Evolutionary conservation across 1,140 invertebrate genomes (phyloP).

Genomic region (Drosophila arawakana): DNA sequence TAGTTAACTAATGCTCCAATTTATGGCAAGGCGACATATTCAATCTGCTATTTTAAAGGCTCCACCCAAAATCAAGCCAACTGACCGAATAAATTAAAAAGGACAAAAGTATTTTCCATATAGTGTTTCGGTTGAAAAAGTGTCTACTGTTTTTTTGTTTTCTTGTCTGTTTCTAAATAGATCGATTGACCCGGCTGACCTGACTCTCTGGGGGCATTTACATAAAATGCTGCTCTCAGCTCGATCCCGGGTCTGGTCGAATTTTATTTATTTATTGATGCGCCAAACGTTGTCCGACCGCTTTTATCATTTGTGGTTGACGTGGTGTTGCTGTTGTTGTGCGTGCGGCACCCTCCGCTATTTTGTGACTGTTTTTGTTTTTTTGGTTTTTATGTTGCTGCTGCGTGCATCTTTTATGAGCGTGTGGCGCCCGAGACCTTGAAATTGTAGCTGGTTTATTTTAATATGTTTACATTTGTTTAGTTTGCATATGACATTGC

Average conservation of each 20-base stretch:
- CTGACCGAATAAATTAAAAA: constrained; percentile 48
- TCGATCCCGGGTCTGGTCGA: constrained; percentile 35
- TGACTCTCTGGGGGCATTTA: constrained; percentile 48
- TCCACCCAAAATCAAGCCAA: constrained; percentile 31
- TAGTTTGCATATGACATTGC: constrained; percentile 83
- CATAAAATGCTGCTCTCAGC: constrained; percentile 59
- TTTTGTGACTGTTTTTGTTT: constrained; percentile 21
- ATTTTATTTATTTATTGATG: constrained; percentile 78
- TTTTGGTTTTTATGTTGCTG: constrained; percentile 68
- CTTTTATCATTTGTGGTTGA: constrained; percentile 59
- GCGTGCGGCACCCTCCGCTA: constrained; percentile 25
- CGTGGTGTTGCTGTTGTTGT: constrained; percentile 35
- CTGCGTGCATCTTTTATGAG: constrained; percentile 80
- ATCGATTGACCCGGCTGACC: constrained; percentile 51
- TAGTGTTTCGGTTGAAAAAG: neutral
- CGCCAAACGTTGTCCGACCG: constrained; percentile 60
- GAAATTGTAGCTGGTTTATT: constrained; percentile 79
- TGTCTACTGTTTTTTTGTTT: neutral
- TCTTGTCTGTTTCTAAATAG: constrained; percentile 40
- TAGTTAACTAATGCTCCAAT: constrained; percentile 72
- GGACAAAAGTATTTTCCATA: constrained; percentile 6
- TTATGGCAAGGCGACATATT: constrained; percentile 63
- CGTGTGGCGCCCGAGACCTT: constrained; percentile 79
- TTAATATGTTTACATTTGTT: constrained; percentile 81
- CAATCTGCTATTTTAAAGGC: constrained; percentile 56